phyloP scores from a whole-genome alignment of 2,797 vertebrate species.

The Melanotaenia boesemani region DNA sequence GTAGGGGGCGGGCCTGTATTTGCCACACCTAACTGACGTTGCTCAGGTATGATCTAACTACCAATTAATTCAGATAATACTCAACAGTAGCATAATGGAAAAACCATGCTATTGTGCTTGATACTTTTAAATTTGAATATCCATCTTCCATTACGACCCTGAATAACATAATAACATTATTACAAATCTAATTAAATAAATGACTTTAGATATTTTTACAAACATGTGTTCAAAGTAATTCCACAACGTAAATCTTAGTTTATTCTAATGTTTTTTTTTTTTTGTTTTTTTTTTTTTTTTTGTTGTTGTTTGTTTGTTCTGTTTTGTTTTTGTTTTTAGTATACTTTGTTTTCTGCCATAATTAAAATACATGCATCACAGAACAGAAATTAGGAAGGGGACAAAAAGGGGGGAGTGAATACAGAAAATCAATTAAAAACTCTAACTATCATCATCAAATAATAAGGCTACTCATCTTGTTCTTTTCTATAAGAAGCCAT shows the following conservation, averaged over 20 bases:
- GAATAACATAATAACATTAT: background rate
- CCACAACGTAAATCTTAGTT: too few relatives aligned
- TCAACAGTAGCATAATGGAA: background rate
- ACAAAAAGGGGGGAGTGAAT: too few relatives aligned
- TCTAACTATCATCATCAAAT: background rate
- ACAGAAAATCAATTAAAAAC: too few relatives aligned
- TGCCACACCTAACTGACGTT: slow-evolving; percentile 75
- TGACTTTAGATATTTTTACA: too few relatives aligned
- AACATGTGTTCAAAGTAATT: too few relatives aligned
- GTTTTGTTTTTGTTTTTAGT: background rate
- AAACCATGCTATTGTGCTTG: background rate
- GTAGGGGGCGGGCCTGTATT: slow-evolving; percentile 79
- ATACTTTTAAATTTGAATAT: background rate
- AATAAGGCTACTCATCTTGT: too few relatives aligned
- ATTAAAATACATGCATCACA: background rate
- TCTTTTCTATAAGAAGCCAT: too few relatives aligned
- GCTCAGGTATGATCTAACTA: slow-evolving; percentile 55
- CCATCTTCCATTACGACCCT: background rate
- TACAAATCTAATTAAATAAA: background rate
- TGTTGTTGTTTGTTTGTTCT: background rate
- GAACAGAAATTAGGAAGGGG: background rate
- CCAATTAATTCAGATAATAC: background rate
- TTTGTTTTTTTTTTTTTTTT: background rate
- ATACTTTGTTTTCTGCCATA: background rate
- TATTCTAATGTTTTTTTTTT: too few relatives aligned